A percentile compares a stretch with the other conserved stretches of the same genome.
Evolutionary conservation across 2,113 vertebrate genomes (phyloP).

Genomic region (Pogona vitticeps): DNA sequence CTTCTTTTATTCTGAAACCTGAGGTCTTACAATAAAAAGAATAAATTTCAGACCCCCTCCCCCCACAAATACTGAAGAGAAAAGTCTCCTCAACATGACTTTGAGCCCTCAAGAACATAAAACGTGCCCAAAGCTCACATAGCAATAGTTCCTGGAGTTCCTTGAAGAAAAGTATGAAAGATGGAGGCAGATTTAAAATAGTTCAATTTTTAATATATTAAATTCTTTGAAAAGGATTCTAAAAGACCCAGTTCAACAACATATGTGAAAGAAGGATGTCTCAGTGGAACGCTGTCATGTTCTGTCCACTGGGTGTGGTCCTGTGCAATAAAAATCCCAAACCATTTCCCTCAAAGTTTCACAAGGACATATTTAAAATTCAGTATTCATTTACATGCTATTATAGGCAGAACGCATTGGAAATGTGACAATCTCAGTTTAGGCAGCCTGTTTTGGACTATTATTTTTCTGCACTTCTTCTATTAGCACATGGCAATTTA

Average conservation of each 20-base stretch:
- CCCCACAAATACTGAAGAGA: background rate
- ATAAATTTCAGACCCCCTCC: background rate
- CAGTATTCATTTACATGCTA: background rate
- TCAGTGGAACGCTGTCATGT: fast-evolving
- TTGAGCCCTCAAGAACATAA: background rate
- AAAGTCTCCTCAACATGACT: background rate
- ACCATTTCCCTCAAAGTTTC: background rate
- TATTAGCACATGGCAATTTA: background rate
- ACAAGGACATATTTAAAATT: background rate
- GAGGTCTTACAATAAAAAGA: too few species aligned
- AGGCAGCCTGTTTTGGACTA: background rate
- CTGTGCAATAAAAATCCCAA: background rate
- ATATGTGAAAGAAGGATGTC: background rate
- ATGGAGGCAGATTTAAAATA: background rate
- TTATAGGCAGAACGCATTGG: background rate
- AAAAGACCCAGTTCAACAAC: fast-evolving
- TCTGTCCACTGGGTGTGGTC: background rate
- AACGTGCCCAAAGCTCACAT: background rate
- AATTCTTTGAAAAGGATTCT: background rate
- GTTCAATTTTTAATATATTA: background rate
- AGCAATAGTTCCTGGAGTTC: background rate
- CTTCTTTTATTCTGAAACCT: background rate
- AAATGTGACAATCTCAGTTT: background rate
- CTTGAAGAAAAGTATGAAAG: background rate
- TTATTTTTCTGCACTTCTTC: background rate